Evolutionary conservation across 2,888 invertebrate genomes (phyloP).

Genomic region (Biston betularia): DNA sequence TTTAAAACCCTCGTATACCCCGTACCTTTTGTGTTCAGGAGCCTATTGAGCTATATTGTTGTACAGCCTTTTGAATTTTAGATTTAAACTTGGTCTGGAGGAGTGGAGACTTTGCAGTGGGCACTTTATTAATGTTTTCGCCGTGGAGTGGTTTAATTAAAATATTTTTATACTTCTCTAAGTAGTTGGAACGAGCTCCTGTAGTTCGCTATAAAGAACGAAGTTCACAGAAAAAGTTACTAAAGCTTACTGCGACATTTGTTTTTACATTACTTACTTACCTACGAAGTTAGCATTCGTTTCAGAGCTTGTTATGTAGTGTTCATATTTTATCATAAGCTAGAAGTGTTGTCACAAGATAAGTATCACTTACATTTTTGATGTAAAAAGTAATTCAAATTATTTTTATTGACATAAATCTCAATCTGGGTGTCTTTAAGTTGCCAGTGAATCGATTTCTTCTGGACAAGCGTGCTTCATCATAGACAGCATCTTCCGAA

Average conservation of each 20-base stretch:
- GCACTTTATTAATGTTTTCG: slow-evolving; percentile 52
- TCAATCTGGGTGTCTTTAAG: too few relatives aligned
- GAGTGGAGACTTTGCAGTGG: slow-evolving; percentile 51
- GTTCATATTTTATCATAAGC: too few relatives aligned
- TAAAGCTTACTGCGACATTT: slow-evolving; percentile 14
- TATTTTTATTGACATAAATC: too few relatives aligned
- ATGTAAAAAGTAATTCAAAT: not conserved
- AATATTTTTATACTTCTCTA: slow-evolving; percentile 46
- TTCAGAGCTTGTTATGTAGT: too few relatives aligned
- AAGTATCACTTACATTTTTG: too few relatives aligned
- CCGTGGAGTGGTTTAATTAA: slow-evolving; percentile 68
- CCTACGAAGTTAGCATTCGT: not conserved
- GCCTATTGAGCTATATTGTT: slow-evolving; percentile 35
- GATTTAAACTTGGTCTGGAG: slow-evolving; percentile 49
- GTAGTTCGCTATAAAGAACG: slow-evolving; percentile 24
- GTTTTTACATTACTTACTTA: not conserved
- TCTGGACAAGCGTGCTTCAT: too few relatives aligned
- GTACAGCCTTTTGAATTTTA: slow-evolving; percentile 49
- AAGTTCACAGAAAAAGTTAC: slow-evolving; percentile 28
- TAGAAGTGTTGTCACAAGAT: not conserved
- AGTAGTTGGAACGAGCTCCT: slow-evolving; percentile 18
- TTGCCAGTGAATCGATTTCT: too few relatives aligned
- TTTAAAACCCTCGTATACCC: slow-evolving; percentile 18
- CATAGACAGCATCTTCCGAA: too few relatives aligned
- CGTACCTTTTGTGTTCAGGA: slow-evolving; percentile 24